These are phyloP conservation scores for Dipodomys merriami DNA, from an alignment of 2,113 vertebrate genomes.

Conservation along the genomic window DNA sequence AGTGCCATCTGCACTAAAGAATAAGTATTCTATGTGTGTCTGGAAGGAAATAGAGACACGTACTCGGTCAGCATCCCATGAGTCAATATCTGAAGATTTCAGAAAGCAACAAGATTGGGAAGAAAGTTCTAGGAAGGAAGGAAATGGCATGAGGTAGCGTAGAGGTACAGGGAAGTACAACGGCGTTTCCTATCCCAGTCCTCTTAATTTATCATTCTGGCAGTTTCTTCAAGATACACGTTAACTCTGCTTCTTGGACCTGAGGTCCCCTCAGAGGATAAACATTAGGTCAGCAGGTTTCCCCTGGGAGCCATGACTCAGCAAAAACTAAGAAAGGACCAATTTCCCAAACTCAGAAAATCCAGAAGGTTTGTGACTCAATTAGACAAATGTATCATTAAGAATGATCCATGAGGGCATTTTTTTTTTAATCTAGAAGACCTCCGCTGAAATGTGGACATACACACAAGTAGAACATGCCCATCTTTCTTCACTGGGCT, in stretches of 20 bases:
- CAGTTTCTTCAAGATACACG: constrained; percentile 1
- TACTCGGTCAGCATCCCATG: constrained; percentile 25
- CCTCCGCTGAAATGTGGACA: constrained; percentile 41
- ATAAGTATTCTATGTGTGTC: fast-evolving
- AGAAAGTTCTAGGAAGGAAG: not conserved
- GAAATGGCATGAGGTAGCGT: not conserved
- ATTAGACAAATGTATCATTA: not conserved
- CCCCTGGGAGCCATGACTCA: not conserved
- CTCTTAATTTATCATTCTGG: not conserved
- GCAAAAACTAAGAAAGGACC: constrained; percentile 7
- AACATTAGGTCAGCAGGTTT: constrained; percentile 2
- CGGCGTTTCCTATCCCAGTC: not conserved
- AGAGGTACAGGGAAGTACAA: not conserved
- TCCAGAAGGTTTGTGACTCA: not conserved
- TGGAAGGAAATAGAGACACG: not conserved
- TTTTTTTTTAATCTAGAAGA: not conserved
- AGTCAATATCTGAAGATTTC: constrained; percentile 13
- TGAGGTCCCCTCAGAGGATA: not conserved
- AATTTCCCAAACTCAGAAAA: constrained; percentile 40
- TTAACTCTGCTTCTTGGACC: not conserved
- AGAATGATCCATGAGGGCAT: not conserved
- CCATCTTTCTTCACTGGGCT: constrained; percentile 59
- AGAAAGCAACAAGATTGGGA: not conserved
- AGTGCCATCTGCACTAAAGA: not conserved
- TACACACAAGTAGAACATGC: not conserved